Percentiles rank a stretch among this genome's conserved stretches.
Conservation (phyloP, 2,888 invertebrate species). For the Podabrus alpinus region DNA sequence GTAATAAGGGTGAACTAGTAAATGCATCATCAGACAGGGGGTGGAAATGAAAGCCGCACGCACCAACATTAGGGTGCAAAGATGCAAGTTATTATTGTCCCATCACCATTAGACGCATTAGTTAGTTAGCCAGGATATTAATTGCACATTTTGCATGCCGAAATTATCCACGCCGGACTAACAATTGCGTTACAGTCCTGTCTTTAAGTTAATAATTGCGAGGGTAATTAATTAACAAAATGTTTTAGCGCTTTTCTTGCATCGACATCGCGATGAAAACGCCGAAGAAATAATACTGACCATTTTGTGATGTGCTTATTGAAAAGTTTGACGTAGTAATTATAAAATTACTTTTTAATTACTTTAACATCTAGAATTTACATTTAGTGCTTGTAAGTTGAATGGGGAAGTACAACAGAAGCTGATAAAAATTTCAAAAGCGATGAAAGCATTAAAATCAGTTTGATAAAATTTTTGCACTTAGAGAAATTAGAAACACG, state of each 20-base stretch:
- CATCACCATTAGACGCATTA: constrained; percentile 17
- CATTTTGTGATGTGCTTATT: background rate
- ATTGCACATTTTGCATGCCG: background rate
- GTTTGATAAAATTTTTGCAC: background rate
- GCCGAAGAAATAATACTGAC: background rate
- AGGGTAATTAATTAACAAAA: background rate
- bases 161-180: background rate
- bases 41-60: constrained; percentile 7
- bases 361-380: background rate
- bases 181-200: background rate
- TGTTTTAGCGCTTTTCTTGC: background rate
- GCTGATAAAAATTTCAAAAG: background rate
- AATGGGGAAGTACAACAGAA: background rate
- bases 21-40: constrained; percentile 15
- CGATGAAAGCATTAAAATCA: background rate
- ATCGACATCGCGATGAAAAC: too few species aligned
- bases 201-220: background rate
- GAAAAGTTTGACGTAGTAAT: background rate
- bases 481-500: background rate
- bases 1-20: constrained; percentile 8
- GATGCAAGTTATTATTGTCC: constrained; percentile 17
- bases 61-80: constrained; percentile 14
- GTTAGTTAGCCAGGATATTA: background rate
- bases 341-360: background rate
- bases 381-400: background rate